phyloP scores from a whole-genome alignment of 2,888 invertebrate genomes.

The Hoplodrina blanda region DNA sequence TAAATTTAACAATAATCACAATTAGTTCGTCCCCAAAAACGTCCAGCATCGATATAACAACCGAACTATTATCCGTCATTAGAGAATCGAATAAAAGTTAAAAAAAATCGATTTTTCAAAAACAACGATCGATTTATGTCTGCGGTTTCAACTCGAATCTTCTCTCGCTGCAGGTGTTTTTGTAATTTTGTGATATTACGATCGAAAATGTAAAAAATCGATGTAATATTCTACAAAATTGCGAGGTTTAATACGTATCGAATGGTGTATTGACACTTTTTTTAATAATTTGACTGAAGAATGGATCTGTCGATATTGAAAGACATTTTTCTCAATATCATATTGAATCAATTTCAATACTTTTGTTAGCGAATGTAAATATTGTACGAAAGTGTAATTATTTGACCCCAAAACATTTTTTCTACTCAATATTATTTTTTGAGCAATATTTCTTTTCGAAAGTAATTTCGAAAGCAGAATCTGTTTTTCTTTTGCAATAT shows the following conservation, averaged over 20 bases:
- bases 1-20: constrained; percentile 61
- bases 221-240: constrained; percentile 44
- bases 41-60: constrained; percentile 65
- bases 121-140: constrained; percentile 77
- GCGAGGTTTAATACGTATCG: constrained; percentile 33
- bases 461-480: not conserved
- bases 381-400: constrained; percentile 31
- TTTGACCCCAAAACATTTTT: constrained; percentile 28
- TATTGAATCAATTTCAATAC: constrained; percentile 37
- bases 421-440: constrained; percentile 10
- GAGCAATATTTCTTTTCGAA: constrained; percentile 6
- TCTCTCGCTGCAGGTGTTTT: constrained; percentile 74
- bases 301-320: constrained; percentile 11
- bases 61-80: constrained; percentile 74
- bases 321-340: constrained; percentile 17
- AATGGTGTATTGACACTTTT: constrained; percentile 50
- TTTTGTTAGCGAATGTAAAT: constrained; percentile 28
- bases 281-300: constrained; percentile 39
- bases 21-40: constrained; percentile 65
- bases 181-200: constrained; percentile 57
- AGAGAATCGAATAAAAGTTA: constrained; percentile 75
- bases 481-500: not conserved
- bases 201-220: constrained; percentile 46
- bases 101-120: constrained; percentile 75
- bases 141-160: constrained; percentile 75